Conservation (phyloP, 1,140 invertebrate genomes). For the Batillaria attramentaria region DNA sequence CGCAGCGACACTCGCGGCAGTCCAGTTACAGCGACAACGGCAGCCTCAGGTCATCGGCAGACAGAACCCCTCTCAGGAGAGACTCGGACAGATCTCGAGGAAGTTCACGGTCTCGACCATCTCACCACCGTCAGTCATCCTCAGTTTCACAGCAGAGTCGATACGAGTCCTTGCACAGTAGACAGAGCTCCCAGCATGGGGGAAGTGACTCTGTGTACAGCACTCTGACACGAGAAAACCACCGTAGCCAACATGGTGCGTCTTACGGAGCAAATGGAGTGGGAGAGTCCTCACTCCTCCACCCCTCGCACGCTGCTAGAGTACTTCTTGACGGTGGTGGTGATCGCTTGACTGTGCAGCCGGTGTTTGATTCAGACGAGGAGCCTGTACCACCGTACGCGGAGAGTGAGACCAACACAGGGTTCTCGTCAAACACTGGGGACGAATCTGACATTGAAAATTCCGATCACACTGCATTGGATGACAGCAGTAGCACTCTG, state of each 20-base stretch:
- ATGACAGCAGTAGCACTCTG: constrained; percentile 12
- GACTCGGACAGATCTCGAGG: constrained; percentile 27
- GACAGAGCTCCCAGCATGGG: too few species aligned
- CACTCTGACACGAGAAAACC: too few species aligned
- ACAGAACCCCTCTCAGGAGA: constrained; percentile 14
- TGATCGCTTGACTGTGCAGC: constrained; percentile 20
- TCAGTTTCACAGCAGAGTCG: constrained; percentile 22
- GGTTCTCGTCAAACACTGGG: neutral
- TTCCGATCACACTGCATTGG: neutral
- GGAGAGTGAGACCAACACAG: constrained; percentile 4
- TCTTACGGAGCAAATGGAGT: too few species aligned
- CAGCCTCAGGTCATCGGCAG: constrained; percentile 12
- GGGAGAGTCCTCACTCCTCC: too few species aligned
- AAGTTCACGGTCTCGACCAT: constrained; percentile 22
- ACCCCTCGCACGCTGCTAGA: too few species aligned
- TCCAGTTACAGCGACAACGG: constrained; percentile 13
- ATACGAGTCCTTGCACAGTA: too few species aligned
- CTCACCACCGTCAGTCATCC: constrained; percentile 29
- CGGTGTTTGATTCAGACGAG: constrained; percentile 29
- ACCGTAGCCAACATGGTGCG: too few species aligned
- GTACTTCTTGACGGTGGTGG: too few species aligned
- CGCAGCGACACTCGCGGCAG: constrained; percentile 15
- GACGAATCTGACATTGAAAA: constrained; percentile 14
- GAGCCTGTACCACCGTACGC: constrained; percentile 29
- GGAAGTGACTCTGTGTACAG: too few species aligned